Percentiles rank a stretch among this genome's conserved stretches.
Conservation (phyloP, 2,113 vertebrate species). For the Smithornis capensis region DNA sequence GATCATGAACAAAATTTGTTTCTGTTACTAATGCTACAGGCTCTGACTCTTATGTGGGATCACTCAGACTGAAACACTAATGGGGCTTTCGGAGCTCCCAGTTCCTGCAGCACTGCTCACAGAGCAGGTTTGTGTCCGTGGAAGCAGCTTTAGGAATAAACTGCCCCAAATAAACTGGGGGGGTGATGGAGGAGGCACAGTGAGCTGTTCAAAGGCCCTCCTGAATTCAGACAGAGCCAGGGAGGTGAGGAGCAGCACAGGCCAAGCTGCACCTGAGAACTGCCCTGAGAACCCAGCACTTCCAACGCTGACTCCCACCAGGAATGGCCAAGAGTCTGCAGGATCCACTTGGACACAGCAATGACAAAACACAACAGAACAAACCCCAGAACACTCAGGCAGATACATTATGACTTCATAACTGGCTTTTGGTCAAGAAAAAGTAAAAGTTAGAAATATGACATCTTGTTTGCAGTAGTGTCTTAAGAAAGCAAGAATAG, state of each 20-base stretch:
- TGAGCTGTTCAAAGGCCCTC: too few relatives aligned
- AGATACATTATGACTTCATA: not conserved
- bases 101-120: too few relatives aligned
- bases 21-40: constrained; percentile 33
- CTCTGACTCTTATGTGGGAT: constrained; percentile 43
- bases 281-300: too few relatives aligned
- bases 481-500: not conserved
- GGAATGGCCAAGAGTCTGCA: not conserved
- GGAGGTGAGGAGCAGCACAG: too few relatives aligned
- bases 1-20: constrained; percentile 33
- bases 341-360: not conserved
- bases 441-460: not conserved
- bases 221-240: too few relatives aligned
- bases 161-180: too few relatives aligned
- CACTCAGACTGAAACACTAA: constrained; percentile 40
- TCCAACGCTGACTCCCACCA: too few relatives aligned
- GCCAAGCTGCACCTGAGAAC: too few relatives aligned
- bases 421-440: not conserved
- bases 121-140: too few relatives aligned
- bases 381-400: not conserved
- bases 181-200: too few relatives aligned
- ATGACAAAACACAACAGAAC: not conserved
- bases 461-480: not conserved
- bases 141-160: too few relatives aligned
- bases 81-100: constrained; percentile 50